Percentiles rank a stretch among this genome's conserved stretches.
Conservation (phyloP, 1,140 invertebrate species). For the Pomacea maculata region DNA sequence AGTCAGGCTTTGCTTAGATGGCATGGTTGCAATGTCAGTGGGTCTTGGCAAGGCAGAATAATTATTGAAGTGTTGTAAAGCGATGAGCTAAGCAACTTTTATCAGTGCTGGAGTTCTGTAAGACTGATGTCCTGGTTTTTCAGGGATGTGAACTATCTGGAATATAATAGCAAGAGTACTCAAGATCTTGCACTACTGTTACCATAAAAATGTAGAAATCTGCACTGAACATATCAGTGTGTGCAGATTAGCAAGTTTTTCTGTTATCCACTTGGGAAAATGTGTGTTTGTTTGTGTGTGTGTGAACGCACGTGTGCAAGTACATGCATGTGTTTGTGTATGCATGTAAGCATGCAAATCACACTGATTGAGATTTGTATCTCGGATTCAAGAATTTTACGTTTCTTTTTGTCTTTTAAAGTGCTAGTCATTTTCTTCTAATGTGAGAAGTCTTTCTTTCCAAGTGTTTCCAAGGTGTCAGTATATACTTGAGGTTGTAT, state of each 20-base stretch:
- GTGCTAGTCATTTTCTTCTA: background rate
- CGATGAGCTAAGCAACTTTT: background rate
- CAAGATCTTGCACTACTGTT: background rate
- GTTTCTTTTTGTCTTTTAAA: too few relatives aligned
- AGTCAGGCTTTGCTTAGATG: too few relatives aligned
- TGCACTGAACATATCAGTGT: background rate
- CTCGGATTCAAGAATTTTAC: too few relatives aligned
- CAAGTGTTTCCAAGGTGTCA: background rate
- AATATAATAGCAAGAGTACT: background rate
- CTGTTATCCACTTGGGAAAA: background rate
- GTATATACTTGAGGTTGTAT: background rate
- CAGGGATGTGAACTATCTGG: too few relatives aligned
- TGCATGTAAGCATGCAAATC: too few relatives aligned
- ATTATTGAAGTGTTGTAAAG: too few relatives aligned
- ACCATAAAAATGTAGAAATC: background rate
- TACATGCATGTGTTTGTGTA: background rate
- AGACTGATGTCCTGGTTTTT: background rate
- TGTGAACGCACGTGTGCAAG: background rate
- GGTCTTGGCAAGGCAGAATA: too few relatives aligned
- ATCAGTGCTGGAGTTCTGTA: background rate
- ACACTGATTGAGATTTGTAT: too few relatives aligned
- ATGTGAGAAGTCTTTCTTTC: background rate
- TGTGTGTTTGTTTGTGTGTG: background rate
- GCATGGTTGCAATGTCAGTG: too few relatives aligned
- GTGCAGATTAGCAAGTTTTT: background rate